These are phyloP conservation scores for Crotophaga sulcirostris DNA, from an alignment of 2,113 vertebrate genomes.

Conservation along the genomic window DNA sequence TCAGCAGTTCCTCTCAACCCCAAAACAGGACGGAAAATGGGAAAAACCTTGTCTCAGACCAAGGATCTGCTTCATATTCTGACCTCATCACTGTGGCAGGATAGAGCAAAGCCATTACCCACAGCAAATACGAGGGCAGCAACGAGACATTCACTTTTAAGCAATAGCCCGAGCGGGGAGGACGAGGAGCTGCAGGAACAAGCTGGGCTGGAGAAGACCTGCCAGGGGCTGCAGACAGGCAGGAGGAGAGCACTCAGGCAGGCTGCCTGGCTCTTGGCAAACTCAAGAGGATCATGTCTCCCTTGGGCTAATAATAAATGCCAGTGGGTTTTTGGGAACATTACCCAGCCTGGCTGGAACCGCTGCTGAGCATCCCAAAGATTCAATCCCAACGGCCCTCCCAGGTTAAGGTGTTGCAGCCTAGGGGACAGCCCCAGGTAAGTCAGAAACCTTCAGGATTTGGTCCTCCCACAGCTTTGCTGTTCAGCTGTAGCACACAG, in stretches of 20 bases:
- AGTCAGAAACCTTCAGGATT: neutral
- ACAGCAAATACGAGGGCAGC: accelerated
- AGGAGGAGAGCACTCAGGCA: neutral
- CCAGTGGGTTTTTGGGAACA: neutral
- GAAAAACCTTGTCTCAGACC: accelerated
- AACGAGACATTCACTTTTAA: neutral
- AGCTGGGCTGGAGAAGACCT: neutral
- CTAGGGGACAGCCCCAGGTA: neutral
- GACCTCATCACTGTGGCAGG: accelerated
- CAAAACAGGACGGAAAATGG: neutral
- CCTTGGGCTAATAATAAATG: neutral
- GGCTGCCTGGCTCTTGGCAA: neutral
- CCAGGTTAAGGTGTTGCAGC: neutral
- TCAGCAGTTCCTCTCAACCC: neutral
- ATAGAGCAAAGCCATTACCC: neutral
- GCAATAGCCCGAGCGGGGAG: accelerated
- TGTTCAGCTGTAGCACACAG: accelerated
- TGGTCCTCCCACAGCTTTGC: accelerated
- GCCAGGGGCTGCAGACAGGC: neutral
- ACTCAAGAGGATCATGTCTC: accelerated
- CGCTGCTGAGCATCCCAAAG: neutral
- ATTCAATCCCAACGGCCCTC: accelerated
- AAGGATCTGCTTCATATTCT: neutral
- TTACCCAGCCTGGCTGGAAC: neutral
- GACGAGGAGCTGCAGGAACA: neutral